Evolutionary conservation across 1,140 invertebrate species (phyloP).

Genomic region (Zaprionus vittiger): DNA sequence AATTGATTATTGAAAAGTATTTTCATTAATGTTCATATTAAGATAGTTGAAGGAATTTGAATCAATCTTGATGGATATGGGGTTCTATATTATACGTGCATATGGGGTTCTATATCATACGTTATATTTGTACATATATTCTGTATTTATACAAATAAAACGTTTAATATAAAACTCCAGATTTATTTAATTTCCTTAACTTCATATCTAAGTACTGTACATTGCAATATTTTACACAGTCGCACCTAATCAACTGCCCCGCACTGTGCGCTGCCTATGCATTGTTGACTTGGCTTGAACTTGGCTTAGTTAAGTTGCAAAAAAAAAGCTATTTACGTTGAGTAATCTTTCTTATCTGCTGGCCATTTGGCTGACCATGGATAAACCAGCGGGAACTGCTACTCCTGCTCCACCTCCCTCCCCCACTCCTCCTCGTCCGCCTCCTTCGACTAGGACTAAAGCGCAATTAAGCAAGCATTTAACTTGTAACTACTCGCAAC

Average conservation of each 20-base stretch:
- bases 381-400: neutral
- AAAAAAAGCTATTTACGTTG: neutral
- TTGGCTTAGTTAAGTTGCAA: neutral
- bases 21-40: too few relatives aligned
- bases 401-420: neutral
- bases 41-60: too few relatives aligned
- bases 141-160: too few relatives aligned
- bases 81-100: too few relatives aligned
- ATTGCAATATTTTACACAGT: neutral
- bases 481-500: slow-evolving; percentile 74
- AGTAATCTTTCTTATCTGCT: slow-evolving; percentile 9
- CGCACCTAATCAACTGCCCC: neutral
- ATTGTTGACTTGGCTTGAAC: neutral
- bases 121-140: too few relatives aligned
- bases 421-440: neutral
- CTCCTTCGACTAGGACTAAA: slow-evolving; percentile 22
- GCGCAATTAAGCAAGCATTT: slow-evolving; percentile 73
- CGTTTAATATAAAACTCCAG: too few relatives aligned
- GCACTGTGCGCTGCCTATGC: neutral
- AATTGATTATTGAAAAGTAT: too few relatives aligned
- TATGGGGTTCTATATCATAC: too few relatives aligned
- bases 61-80: too few relatives aligned
- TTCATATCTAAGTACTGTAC: too few relatives aligned
- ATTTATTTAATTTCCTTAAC: too few relatives aligned
- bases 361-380: slow-evolving; percentile 25